Conservation (phyloP, 2,797 vertebrate genomes). For the Phylloscopus collybita region DNA sequence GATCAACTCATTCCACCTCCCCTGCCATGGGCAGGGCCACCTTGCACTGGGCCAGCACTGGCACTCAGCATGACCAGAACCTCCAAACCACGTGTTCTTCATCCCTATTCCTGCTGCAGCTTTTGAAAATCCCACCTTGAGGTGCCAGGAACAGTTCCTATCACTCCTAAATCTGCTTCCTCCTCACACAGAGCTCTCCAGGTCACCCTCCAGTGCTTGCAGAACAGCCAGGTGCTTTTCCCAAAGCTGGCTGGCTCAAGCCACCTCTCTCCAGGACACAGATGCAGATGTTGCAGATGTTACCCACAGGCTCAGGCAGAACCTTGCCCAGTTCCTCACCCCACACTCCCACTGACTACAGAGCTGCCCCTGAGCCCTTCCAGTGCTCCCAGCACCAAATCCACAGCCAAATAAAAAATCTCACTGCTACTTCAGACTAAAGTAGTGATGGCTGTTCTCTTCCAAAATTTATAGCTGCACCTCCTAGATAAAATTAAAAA, state of each 20-base stretch:
- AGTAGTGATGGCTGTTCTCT: background rate
- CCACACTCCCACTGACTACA: background rate
- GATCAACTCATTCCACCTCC: background rate
- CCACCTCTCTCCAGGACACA: background rate
- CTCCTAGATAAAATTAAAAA: background rate
- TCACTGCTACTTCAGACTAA: background rate
- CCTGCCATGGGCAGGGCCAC: background rate
- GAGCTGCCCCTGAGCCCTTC: background rate
- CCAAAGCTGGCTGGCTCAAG: background rate
- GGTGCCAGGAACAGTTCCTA: background rate
- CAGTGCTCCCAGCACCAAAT: background rate
- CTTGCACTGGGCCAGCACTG: background rate
- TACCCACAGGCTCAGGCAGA: background rate
- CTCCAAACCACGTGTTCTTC: background rate
- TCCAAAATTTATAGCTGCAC: background rate
- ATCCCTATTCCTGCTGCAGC: background rate
- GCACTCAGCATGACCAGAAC: background rate
- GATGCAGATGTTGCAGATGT: rapidly evolving
- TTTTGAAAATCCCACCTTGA: background rate
- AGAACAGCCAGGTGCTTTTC: background rate
- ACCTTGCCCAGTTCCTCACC: background rate
- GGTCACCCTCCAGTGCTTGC: background rate
- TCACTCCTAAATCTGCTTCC: background rate
- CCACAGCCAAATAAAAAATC: background rate
- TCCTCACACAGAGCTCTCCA: background rate